Evolutionary conservation across 2,888 invertebrate species (phyloP), one percentile per base, ranked within the genome.

Genomic region (Hoplodrina ambigua): DNA sequence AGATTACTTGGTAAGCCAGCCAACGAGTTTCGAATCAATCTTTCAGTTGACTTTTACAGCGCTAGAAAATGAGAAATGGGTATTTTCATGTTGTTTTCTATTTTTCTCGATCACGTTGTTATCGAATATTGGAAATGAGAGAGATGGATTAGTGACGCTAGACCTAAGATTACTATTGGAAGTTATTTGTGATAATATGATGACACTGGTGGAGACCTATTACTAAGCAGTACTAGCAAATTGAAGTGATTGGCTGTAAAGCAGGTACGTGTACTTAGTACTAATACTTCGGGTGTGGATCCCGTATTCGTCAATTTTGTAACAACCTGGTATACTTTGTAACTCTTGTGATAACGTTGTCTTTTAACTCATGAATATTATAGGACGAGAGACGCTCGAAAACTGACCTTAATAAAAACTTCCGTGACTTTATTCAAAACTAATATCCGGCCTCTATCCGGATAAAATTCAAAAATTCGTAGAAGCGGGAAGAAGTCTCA

Each of bases 401-500:
- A 37, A 57, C n/a, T 60, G 52, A 54, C 46, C 19, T 55, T 25
- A 56, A 17, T 17, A 63, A 81, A 55, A 63, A 60, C 19, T n/a
- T 52, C 30, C 19, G 56, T 69, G 61, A 33, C 19, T 56, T 66
- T 82, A 62, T 65, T 56, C 17, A 41, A 57, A 74, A 66, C 49
- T 60, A 56, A 71, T 71, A 56, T 54, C 57, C 56, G 33, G 8
- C 5, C 4, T 53, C n/a, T n/a, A 59, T 17, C 25, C 60, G 70
- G 66, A 75, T 57, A 53, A 63, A 65, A 69, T 81, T 60, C 8
- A 49, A 72, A 79, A 80, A 75, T 69, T 71, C 44, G 60, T 72
- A 69, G 67, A 77, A 82, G 68, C 75, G 65, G 63, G 63, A 78
- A 81, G 73, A 86, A 87, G 85, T 87, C 86, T 87, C 83, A 87